Evolutionary conservation across 2,113 vertebrate genomes (phyloP), one percentile per base, ranked within the genome.

Genomic region (Pipra filicauda): DNA sequence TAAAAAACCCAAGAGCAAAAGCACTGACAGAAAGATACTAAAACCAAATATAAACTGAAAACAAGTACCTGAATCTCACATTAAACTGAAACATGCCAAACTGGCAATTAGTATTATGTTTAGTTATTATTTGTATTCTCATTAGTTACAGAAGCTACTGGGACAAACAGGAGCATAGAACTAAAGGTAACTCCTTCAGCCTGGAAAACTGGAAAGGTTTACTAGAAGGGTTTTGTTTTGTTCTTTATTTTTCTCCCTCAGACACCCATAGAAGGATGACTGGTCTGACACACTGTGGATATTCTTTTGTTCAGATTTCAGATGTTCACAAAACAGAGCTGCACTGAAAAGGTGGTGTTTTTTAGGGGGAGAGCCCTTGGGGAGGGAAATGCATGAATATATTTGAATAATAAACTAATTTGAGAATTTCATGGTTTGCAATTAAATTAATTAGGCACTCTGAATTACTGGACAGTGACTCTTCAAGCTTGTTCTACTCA

Each of bases 391-490:
- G 17, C 67, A 49, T 91, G 95, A 97, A 96, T 96, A 96, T 59
- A 97, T 95, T 95, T 94, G 90, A 96, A 95, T 96, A 96, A 94
- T 93, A 93, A 88, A 94, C 59, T 91, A 91, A 96, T 89, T 74
- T 93, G 75, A 92, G 57, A 83, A 89, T 94, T 78, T 92, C n/a
- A 86, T 88, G 76, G 66, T 73, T 94, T 87, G 73, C 44, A 95
- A 72, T 93, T 93, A 90, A 92, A 78, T 89, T 94, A 96, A 96
- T 94, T 93, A 95, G 72, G 79, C 65, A 57, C 43, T 89, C 83
- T 69, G 76, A 88, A 69, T 93, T 75, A 69, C 52, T 91, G 93
- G 90, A 67, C 85, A 97, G 55, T 67, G 72, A 77, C 52, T 94
- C 80, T 81, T 67, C 79, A 84, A 84, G 88, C n/a, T 88, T 65